A percentile compares a stretch with the other conserved stretches of the same genome.
phyloP scores from a whole-genome alignment of 2,113 vertebrate species.

The Trogon melanurus region DNA sequence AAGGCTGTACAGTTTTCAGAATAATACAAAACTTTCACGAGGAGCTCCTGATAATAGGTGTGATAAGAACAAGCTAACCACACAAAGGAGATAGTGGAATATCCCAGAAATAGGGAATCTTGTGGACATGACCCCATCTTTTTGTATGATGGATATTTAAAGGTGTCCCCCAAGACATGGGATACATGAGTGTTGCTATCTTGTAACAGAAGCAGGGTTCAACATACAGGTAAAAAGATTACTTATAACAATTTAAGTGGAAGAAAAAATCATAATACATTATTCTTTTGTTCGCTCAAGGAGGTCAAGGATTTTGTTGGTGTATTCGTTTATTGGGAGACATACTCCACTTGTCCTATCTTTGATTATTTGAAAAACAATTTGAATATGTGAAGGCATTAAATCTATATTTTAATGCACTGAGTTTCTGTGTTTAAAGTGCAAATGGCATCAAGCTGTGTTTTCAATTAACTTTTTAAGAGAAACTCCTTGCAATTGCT shows the following conservation, averaged over 20 bases:
- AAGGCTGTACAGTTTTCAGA: not conserved
- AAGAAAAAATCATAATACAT: not conserved
- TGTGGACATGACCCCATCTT: not conserved
- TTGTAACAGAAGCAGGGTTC: not conserved
- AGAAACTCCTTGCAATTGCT: constrained; percentile 20
- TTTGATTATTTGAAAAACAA: not conserved
- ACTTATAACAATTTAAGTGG: not conserved
- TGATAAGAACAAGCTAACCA: not conserved
- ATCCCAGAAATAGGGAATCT: not conserved
- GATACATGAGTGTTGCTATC: not conserved
- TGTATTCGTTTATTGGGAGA: not conserved
- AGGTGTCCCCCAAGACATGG: not conserved
- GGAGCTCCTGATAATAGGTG: not conserved
- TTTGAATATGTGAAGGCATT: not conserved
- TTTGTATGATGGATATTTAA: not conserved
- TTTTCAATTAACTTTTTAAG: constrained; percentile 60
- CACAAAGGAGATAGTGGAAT: not conserved
- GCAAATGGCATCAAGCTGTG: constrained; percentile 26
- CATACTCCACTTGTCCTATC: not conserved
- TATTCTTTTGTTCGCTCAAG: not conserved
- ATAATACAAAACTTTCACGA: not conserved
- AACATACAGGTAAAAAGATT: not conserved
- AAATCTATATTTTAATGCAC: constrained; percentile 22
- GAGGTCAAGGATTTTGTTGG: not conserved
- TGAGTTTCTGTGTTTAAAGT: constrained; percentile 61